Evolutionary conservation across 2,888 invertebrate genomes (phyloP).

Genomic region (Lasioglossum marginatum): DNA sequence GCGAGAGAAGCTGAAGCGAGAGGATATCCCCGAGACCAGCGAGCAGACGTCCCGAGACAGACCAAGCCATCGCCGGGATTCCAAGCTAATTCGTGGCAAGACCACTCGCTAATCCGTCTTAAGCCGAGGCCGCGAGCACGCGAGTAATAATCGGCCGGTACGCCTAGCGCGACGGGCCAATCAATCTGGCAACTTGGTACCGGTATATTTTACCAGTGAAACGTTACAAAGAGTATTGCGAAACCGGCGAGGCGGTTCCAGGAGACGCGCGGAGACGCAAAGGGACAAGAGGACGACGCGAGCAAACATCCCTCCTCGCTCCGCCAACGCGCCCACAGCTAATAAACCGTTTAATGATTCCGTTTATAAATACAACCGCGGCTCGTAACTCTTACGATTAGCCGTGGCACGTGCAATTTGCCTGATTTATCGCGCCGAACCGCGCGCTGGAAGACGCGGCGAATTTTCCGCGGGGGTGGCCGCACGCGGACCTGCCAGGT

Average conservation of each 20-base stretch:
- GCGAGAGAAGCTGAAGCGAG: slow-evolving; percentile 41
- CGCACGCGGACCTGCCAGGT: neutral
- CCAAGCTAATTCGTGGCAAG: slow-evolving; percentile 76
- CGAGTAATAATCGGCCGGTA: slow-evolving; percentile 76
- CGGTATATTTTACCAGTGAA: slow-evolving; percentile 37
- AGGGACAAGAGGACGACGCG: neutral
- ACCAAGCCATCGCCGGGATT: slow-evolving; percentile 68
- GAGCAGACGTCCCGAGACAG: slow-evolving; percentile 56
- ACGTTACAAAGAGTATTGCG: slow-evolving; percentile 45
- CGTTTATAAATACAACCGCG: slow-evolving; percentile 43
- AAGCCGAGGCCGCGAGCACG: slow-evolving; percentile 56
- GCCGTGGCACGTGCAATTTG: slow-evolving; percentile 21
- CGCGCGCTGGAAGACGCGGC: neutral
- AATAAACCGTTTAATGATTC: slow-evolving; percentile 52
- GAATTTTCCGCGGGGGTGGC: neutral
- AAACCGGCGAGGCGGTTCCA: neutral
- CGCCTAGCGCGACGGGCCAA: slow-evolving; percentile 73
- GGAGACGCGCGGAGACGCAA: neutral
- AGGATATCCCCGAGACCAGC: slow-evolving; percentile 32
- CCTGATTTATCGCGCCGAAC: slow-evolving; percentile 36
- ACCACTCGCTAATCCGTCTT: slow-evolving; percentile 73
- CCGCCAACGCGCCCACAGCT: slow-evolving; percentile 5
- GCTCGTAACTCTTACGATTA: slow-evolving; percentile 46
- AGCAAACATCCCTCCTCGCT: neutral
- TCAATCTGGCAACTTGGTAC: slow-evolving; percentile 69